A percentile compares a stretch with the other conserved stretches of the same genome.
Conservation (phyloP, 2,888 invertebrate genomes). For the Rhyacophila evoluta region DNA sequence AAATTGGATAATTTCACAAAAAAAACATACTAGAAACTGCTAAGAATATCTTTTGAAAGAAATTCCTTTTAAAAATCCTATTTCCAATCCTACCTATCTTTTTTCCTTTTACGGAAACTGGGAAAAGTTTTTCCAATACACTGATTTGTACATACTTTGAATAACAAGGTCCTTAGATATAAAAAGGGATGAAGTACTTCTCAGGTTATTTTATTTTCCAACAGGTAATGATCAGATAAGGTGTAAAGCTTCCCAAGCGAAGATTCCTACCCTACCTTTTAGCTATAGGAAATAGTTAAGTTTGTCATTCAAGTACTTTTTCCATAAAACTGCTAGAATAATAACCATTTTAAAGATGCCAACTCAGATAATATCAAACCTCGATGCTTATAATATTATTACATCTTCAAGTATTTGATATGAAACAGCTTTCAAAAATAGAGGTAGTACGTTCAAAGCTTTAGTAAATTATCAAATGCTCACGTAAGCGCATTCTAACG, state of each 20-base stretch:
- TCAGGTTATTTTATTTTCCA: constrained; percentile 24
- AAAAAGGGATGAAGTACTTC: constrained; percentile 24
- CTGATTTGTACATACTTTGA: constrained; percentile 14
- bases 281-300: not conserved
- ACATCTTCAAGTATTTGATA: no score
- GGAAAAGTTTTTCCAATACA: constrained; percentile 22
- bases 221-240: constrained; percentile 24
- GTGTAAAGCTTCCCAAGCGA: not conserved
- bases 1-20: not conserved
- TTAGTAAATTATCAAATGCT: no score
- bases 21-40: not conserved
- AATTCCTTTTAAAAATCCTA: not conserved
- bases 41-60: not conserved
- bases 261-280: not conserved
- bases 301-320: no score
- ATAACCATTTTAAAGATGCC: no score
- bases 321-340: no score
- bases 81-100: not conserved
- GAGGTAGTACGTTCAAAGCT: no score
- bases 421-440: no score
- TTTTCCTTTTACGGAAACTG: constrained; percentile 7
- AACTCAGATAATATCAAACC: no score
- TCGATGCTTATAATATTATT: no score
- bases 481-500: no score
- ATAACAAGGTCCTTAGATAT: constrained; percentile 21